Base-by-base conservation (phyloP, 2,888 invertebrate genomes). In the Rutpela maculata region DNA sequence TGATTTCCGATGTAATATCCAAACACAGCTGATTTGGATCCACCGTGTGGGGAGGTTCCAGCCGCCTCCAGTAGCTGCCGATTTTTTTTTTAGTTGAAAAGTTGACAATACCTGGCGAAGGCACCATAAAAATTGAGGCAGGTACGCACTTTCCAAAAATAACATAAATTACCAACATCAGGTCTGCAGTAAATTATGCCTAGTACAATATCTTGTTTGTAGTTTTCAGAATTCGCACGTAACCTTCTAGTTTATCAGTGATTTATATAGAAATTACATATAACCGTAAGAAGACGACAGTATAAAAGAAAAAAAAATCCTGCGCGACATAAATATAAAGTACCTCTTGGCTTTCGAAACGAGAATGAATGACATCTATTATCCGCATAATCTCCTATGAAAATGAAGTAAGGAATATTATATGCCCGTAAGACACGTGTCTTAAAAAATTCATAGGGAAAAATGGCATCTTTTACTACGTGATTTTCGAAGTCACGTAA, bases 381-480 rank as follows among this genome's bases (percentile, higher is more conserved):
- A 63, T 57, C 69, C 43, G 38, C 65, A 67, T 67, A 75, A 75
- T 63, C 75, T 22, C 50, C 55, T 68, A 70, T 56, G 63, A 57
- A 75, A 70, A 35, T 19, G 65, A 65, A 17, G 19, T 65, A 65
- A 65, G 43, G 65, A 26, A 65, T 15, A 17, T 9, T 12, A 38
- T 55, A 56, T 68, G 57, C 31, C 56, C 0, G n/a, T 26, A 26
- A 2, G 12, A 7, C 68, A 12, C 4, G 31, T 11, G 15, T 73
- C 59, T 56, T 74, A 56, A 74, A 76, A 74, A 62, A 76, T 75
- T 75, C 74, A 74, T 35, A 19, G 57, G 65, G 66, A 65, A 38
- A 76, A 76, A 75, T 74, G 76, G 78, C 78, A 76, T 74, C 62
- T 69, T 74, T 62, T 50, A 55, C 19, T 59, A 35, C 72, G 75